Conservation (phyloP, 2,113 vertebrate genomes). For the Mesembrinibis cayennensis region DNA sequence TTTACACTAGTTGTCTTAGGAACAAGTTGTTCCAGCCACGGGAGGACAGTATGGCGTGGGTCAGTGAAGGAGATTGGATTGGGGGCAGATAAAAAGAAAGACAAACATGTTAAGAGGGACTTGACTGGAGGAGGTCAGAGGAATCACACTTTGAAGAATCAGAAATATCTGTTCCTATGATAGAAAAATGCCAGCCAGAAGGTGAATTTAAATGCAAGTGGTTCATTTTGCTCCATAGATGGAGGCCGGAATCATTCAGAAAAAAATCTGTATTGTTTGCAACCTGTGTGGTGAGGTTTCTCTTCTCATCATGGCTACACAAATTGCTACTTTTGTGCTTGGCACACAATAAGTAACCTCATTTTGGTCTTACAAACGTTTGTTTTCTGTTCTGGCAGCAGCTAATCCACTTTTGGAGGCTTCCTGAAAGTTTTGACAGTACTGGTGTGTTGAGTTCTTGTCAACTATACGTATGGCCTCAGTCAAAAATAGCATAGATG, state of each 20-base stretch:
- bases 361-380: neutral
- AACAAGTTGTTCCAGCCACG: slow-evolving; percentile 10
- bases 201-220: neutral
- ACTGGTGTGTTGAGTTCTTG: neutral
- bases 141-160: neutral
- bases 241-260: neutral
- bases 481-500: neutral
- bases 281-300: neutral
- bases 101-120: neutral
- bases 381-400: neutral
- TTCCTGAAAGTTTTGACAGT: neutral
- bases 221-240: neutral
- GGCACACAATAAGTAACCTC: neutral
- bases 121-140: neutral
- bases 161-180: neutral
- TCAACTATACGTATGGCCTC: neutral
- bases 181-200: neutral
- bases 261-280: neutral
- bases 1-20: neutral
- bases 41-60: neutral
- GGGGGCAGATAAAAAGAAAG: neutral
- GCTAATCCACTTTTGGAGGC: neutral
- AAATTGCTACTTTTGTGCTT: neutral
- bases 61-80: neutral
- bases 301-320: neutral